Evolutionary conservation across 2,888 invertebrate species (phyloP).

Genomic region (Pollenia griseotomentosa): DNA sequence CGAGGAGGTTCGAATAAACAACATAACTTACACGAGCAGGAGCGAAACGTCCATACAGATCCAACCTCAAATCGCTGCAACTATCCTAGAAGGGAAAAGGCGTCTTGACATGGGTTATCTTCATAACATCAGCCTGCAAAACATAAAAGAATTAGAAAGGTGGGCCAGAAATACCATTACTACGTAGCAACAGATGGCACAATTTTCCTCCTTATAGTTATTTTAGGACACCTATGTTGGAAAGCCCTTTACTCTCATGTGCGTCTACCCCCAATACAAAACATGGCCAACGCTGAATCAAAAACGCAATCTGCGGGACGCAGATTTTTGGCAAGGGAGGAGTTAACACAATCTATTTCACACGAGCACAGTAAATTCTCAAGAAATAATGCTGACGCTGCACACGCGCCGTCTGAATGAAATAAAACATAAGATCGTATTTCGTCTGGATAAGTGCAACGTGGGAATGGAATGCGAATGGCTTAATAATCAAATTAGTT

Average conservation of each 20-base stretch:
- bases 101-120: conserved; percentile 26
- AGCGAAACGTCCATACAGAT: background rate
- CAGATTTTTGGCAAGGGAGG: no score
- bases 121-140: conserved; percentile 23
- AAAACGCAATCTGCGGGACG: no score
- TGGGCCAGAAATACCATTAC: conserved; percentile 8
- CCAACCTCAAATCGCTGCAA: conserved; percentile 13
- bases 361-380: conserved; percentile 6
- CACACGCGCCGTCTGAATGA: conserved; percentile 1
- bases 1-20: conserved; percentile 10
- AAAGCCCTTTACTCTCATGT: conserved; percentile 1
- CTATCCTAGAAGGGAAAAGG: conserved; percentile 11
- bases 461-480: background rate
- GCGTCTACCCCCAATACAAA: background rate
- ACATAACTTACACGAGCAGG: background rate
- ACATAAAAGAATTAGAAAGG: conserved; percentile 17
- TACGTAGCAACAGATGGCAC: background rate
- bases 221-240: background rate
- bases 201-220: no score
- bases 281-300: background rate
- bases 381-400: conserved; percentile 4
- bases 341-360: conserved; percentile 5
- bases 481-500: conserved; percentile 4
- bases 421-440: background rate
- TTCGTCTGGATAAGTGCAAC: conserved; percentile 3